A percentile compares a stretch with the other conserved stretches of the same genome.
phyloP scores from a whole-genome alignment of 2,113 vertebrate species.

The Tor tambroides region DNA sequence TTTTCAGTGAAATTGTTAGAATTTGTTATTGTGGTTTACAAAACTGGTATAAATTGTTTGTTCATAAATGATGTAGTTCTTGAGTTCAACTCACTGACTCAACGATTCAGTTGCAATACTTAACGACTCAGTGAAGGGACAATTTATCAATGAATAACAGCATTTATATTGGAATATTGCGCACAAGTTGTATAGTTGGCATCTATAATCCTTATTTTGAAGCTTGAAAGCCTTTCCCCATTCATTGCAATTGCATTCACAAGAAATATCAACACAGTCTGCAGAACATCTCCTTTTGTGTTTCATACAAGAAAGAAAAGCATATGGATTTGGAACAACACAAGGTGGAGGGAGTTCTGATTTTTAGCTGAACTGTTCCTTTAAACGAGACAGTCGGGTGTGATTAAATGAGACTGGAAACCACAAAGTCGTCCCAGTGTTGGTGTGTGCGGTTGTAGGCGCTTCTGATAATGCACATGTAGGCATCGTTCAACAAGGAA shows the following conservation, averaged over 20 bases:
- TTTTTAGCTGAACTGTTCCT: background rate
- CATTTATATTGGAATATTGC: background rate
- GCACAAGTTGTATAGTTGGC: background rate
- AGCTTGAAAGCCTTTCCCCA: background rate
- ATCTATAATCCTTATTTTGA: background rate
- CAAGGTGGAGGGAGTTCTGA: background rate
- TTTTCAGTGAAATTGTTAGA: background rate
- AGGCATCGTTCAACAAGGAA: conserved; percentile 29
- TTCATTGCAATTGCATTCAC: background rate
- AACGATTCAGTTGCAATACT: background rate
- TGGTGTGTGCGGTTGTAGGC: background rate
- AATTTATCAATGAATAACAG: background rate
- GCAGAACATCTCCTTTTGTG: background rate
- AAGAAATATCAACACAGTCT: background rate
- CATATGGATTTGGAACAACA: background rate
- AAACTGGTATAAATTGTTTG: background rate
- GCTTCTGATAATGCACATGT: background rate
- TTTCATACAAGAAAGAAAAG: background rate
- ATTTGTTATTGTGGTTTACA: background rate
- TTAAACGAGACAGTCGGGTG: conserved; percentile 23
- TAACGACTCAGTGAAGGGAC: background rate
- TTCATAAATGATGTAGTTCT: background rate
- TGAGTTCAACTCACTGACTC: background rate
- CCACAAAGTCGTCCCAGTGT: background rate
- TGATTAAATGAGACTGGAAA: conserved; percentile 28